Evolutionary conservation across 2,888 invertebrate genomes (phyloP).

Genomic region (Drosophila macrospina): DNA sequence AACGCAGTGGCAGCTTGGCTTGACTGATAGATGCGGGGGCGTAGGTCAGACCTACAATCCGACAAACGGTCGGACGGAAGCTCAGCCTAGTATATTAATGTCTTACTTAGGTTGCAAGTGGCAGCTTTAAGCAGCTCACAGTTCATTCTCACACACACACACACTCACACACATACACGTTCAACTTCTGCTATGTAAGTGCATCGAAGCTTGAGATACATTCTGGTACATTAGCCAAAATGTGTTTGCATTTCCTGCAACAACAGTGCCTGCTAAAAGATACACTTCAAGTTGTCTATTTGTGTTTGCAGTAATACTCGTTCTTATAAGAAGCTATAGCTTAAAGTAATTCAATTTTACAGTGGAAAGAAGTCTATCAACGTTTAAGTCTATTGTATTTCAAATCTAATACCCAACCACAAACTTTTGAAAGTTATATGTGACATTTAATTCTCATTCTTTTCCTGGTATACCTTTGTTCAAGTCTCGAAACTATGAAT

Average conservation of each 20-base stretch:
- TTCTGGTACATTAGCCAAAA: constrained; percentile 33
- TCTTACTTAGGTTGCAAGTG: constrained; percentile 63
- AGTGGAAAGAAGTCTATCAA: neutral
- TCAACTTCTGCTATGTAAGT: constrained; percentile 9
- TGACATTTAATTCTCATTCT: no score
- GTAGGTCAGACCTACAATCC: neutral
- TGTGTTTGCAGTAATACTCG: neutral
- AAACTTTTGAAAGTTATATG: no score
- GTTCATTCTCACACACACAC: constrained; percentile 22
- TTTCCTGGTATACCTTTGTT: no score
- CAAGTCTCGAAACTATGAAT: neutral
- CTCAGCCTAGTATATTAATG: constrained; percentile 65
- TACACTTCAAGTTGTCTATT: constrained; percentile 10
- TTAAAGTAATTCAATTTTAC: constrained; percentile 2
- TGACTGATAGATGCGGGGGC: constrained; percentile 33
- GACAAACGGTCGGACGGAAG: constrained; percentile 48
- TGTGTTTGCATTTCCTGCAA: constrained; percentile 52
- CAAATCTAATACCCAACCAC: no score
- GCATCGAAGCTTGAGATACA: constrained; percentile 33
- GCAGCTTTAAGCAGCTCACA: constrained; percentile 31
- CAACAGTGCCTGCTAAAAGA: constrained; percentile 11
- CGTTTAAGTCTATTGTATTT: no score
- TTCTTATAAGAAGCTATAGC: neutral
- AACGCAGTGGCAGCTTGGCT: constrained; percentile 34
- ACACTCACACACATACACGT: constrained; percentile 11